Conservation (phyloP, 2,888 invertebrate species). For the Cephus nigrinus region DNA sequence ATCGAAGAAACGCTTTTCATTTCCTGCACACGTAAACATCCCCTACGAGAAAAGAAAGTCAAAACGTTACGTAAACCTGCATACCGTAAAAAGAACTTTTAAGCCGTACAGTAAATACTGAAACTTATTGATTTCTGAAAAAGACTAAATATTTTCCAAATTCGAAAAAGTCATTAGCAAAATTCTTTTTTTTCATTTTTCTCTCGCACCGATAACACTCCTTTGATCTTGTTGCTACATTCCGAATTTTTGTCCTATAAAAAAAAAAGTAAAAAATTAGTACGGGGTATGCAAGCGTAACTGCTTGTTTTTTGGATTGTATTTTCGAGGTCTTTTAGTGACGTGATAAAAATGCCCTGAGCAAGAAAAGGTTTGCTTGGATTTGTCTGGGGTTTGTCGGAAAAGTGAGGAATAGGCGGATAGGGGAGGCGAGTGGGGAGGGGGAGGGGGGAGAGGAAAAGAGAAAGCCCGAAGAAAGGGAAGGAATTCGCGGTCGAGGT, state of each 20-base stretch:
- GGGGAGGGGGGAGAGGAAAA: background rate
- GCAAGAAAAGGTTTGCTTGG: background rate
- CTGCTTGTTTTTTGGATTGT: background rate
- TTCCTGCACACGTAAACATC: background rate
- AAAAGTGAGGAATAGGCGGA: background rate
- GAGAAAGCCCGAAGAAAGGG: background rate
- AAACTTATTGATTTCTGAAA: background rate
- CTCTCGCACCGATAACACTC: background rate
- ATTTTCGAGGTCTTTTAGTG: background rate
- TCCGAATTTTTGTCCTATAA: background rate
- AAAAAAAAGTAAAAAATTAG: background rate
- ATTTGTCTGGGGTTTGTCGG: background rate
- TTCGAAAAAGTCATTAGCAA: background rate
- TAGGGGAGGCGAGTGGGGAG: no score
- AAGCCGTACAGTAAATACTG: background rate
- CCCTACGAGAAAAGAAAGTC: background rate
- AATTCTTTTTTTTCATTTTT: background rate
- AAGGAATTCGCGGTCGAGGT: background rate
- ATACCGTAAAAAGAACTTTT: background rate
- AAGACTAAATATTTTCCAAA: background rate
- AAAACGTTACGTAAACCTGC: background rate
- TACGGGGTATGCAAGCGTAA: no score
- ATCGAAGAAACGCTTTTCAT: background rate
- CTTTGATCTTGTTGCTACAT: background rate
- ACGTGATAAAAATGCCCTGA: background rate